These are phyloP conservation scores for Heterochromis multidens DNA, from an alignment of 2,113 vertebrate genomes.

Conservation along the genomic window DNA sequence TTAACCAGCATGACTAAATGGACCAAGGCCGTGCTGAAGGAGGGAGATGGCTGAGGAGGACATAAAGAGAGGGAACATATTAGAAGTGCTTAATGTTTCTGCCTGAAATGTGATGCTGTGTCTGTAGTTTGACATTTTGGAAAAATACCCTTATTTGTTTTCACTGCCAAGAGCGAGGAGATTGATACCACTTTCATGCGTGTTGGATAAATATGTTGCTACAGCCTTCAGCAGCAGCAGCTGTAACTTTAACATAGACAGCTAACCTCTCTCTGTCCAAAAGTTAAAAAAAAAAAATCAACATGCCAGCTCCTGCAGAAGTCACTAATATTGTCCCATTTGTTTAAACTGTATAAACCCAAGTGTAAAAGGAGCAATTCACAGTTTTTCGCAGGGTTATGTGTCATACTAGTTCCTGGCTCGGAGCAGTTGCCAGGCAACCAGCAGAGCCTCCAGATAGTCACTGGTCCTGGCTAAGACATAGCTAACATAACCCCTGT, in stretches of 20 bases:
- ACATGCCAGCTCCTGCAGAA: not conserved
- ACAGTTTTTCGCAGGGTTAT: not conserved
- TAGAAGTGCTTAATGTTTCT: not conserved
- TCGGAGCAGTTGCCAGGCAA: conserved; percentile 13
- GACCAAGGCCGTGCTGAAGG: not conserved
- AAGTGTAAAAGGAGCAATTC: not conserved
- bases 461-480: not conserved
- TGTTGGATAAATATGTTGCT: not conserved
- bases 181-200: not conserved
- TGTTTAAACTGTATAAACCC: not conserved
- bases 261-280: not conserved
- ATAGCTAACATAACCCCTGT: not conserved
- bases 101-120: not conserved
- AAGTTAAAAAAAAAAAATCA: not conserved
- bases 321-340: not conserved
- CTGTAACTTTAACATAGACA: not conserved
- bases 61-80: not conserved
- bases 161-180: not conserved
- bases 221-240: not conserved
- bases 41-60: conserved; percentile 2
- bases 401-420: conserved; percentile 4
- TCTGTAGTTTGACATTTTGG: not conserved
- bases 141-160: not conserved
- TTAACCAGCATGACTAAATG: conserved; percentile 40
- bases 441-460: not conserved